Conservation (phyloP, 2,113 vertebrate species). For the Phyllostomus hastatus region DNA sequence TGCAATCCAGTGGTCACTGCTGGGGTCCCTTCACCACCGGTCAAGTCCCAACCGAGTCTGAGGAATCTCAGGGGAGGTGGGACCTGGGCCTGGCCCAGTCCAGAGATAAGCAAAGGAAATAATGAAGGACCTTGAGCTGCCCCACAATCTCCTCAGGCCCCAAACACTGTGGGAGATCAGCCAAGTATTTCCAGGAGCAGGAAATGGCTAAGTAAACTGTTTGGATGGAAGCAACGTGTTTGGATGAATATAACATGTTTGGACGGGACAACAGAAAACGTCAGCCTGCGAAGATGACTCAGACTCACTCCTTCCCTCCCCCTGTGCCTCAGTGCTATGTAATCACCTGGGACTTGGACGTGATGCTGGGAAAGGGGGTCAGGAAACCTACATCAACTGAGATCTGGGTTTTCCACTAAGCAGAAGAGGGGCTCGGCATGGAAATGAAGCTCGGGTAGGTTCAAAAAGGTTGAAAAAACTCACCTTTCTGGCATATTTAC, state of each 20-base stretch:
- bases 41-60: background rate
- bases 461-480: background rate
- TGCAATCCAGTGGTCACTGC: background rate
- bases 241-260: background rate
- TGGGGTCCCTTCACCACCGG: accelerated
- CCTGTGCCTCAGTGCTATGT: accelerated
- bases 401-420: background rate
- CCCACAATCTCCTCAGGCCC: background rate
- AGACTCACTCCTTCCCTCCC: background rate
- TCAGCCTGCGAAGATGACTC: background rate
- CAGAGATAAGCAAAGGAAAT: background rate
- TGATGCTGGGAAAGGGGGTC: background rate
- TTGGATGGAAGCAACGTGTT: background rate
- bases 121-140: background rate
- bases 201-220: background rate
- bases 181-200: background rate
- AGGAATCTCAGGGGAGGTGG: background rate
- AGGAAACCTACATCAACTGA: background rate
- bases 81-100: background rate
- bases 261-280: background rate
- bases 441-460: background rate
- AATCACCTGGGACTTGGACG: background rate
- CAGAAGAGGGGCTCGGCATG: background rate
- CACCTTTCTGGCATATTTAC: background rate
- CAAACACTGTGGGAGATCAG: background rate